Evolutionary conservation across 2,797 vertebrate species (phyloP), one percentile per base, ranked within the genome.

Genomic region (Manis pentadactyla): DNA sequence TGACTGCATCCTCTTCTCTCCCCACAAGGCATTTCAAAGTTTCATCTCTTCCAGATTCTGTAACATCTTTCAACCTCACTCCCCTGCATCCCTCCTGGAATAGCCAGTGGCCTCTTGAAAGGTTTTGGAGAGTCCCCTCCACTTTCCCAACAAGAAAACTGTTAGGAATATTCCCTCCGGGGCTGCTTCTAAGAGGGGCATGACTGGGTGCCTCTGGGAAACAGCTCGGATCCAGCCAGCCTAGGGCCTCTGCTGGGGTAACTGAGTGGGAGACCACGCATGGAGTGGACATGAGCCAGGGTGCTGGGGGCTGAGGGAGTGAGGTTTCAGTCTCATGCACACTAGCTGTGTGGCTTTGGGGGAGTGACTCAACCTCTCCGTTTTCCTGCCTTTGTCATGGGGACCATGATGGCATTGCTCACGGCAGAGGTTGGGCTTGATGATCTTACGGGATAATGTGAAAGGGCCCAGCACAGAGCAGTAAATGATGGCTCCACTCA

Each of bases 301-400:
- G 29, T 7, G 2, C n/a, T 7, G 27, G 34, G 27, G 27, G 18
- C 49, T n/a, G 74, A 46, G 29, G 49, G 9, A 34, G 29, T 1
- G 0, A 14, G 37, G 14, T 5, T 57, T n/a, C 49, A 8, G 9
- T 19, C n/a, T 57, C 14, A 14, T 13, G 13, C 5, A 4, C 0
- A 2, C 49, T 4, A 39, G 39, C 75, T 46, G 42, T 53, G 34
- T 42, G 75, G 75, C 55, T 87, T 61, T 34, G 34, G 21, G 29
- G 15, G 14, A 86, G 21, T 11, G 34, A n/a, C 42, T 69, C 51
- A 37, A 46, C 8, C 12, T 66, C 74, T 71, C 53, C 29, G 75
- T 31, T n/a, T 81, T 64, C 29, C 66, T 53, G 55, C 10, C 57
- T 25, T 5, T 21, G 46, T 39, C 39, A 7, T 1, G 31, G 53